These are phyloP conservation scores for Stigmatopora nigra DNA, from an alignment of 2,113 vertebrate genomes.

Conservation along the genomic window DNA sequence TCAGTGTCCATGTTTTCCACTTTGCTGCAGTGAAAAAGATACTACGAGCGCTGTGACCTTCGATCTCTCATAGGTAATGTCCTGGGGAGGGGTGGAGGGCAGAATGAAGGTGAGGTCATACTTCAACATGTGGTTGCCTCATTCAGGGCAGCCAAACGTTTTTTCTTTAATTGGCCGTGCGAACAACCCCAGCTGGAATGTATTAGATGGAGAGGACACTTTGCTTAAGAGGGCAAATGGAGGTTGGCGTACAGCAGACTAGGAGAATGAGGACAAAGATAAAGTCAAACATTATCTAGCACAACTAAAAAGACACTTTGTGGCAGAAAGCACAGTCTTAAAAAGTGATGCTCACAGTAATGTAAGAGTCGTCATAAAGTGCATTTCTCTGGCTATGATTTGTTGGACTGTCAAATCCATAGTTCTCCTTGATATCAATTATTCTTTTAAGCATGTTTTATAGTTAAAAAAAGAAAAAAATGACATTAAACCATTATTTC, in stretches of 20 bases:
- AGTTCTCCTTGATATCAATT: too few species aligned
- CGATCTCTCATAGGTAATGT: constrained; percentile 55
- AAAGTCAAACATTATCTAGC: constrained; percentile 2
- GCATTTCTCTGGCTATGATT: too few species aligned
- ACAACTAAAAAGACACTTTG: background rate
- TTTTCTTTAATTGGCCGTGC: constrained; percentile 77
- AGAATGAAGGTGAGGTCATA: constrained; percentile 18
- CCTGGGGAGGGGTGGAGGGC: constrained; percentile 26
- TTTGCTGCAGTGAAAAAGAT: constrained; percentile 64
- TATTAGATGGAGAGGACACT: constrained; percentile 75
- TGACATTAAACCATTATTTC: too few species aligned
- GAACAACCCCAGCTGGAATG: constrained; percentile 79
- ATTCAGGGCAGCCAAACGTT: constrained; percentile 73
- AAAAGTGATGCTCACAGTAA: too few species aligned
- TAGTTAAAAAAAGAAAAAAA: too few species aligned
- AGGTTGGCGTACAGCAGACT: constrained; percentile 33
- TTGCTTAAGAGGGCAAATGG: constrained; percentile 63
- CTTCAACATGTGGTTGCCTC: constrained; percentile 81
- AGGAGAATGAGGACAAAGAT: constrained; percentile 13
- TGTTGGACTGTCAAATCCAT: too few species aligned
- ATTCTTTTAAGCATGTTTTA: too few species aligned
- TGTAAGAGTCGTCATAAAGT: too few species aligned
- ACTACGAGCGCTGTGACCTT: constrained; percentile 75
- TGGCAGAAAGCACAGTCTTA: background rate
- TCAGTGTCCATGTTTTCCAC: constrained; percentile 39